Percentiles rank a stretch among this genome's conserved stretches.
phyloP scores from a whole-genome alignment of 2,888 invertebrate species.

The Xylocampa areola region DNA sequence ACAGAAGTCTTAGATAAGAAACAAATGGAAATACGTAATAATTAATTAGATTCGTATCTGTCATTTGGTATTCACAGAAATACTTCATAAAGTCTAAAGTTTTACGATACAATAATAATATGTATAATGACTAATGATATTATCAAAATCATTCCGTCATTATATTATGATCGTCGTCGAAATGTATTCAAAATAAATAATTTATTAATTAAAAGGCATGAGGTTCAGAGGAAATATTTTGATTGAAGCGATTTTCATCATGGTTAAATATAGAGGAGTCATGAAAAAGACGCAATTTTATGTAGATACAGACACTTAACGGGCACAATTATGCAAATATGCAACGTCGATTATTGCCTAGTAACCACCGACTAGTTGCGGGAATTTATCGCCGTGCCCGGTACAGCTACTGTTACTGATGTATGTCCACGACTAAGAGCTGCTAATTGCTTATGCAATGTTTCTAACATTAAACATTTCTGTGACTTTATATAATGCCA shows the following conservation, averaged over 20 bases:
- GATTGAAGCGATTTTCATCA: slow-evolving; percentile 73
- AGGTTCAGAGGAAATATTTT: slow-evolving; percentile 62
- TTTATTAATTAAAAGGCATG: slow-evolving; percentile 65
- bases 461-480: slow-evolving; percentile 44
- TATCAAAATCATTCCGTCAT: slow-evolving; percentile 58
- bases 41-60: slow-evolving; percentile 51
- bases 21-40: slow-evolving; percentile 41
- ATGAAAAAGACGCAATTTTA: slow-evolving; percentile 86
- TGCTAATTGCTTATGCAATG: slow-evolving; percentile 66
- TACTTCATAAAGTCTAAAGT: slow-evolving; percentile 45
- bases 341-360: slow-evolving; percentile 83
- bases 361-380: slow-evolving; percentile 82
- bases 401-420: slow-evolving; percentile 62
- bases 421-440: slow-evolving; percentile 64
- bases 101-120: slow-evolving; percentile 51
- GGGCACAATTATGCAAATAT: slow-evolving; percentile 87
- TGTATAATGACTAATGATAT: slow-evolving; percentile 53
- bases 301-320: slow-evolving; percentile 86
- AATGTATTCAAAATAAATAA: slow-evolving; percentile 66
- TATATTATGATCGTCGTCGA: slow-evolving; percentile 48
- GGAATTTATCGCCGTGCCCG: slow-evolving; percentile 77
- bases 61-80: slow-evolving; percentile 58
- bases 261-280: slow-evolving; percentile 79
- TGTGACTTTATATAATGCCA: slow-evolving; percentile 43
- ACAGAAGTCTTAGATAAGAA: slow-evolving; percentile 29